Conservation (phyloP, 2,113 vertebrate genomes). For the Clarias magur region DNA sequence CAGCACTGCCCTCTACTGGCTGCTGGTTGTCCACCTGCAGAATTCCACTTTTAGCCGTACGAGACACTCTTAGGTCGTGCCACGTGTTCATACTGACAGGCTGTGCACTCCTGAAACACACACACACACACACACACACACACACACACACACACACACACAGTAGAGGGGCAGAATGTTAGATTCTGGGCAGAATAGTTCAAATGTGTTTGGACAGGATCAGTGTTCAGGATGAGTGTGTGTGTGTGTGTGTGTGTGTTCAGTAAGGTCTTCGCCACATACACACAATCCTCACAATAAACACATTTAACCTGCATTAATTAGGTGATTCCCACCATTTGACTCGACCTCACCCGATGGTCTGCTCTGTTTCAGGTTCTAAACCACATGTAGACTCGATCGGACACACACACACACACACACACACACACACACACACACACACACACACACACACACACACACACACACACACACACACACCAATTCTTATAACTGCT, state of each 20-base stretch:
- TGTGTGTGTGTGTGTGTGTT: no score
- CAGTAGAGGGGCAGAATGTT: not conserved
- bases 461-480: no score
- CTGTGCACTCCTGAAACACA: constrained; percentile 80
- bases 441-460: no score
- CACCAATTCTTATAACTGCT: no score
- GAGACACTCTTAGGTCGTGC: constrained; percentile 88
- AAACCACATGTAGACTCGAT: no score
- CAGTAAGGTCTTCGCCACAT: not conserved
- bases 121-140: constrained; percentile 6
- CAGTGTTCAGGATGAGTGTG: not conserved
- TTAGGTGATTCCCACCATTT: no score
- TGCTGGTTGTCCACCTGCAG: constrained; percentile 90
- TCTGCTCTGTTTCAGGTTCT: no score
- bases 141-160: constrained; percentile 6
- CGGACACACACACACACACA: no score
- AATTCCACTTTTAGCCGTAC: constrained; percentile 90
- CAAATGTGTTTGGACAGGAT: not conserved
- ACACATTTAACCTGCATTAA: no score
- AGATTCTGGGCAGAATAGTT: not conserved
- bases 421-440: no score
- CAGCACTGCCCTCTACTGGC: constrained; percentile 83
- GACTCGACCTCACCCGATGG: no score
- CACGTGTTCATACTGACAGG: constrained; percentile 80
- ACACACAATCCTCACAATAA: not conserved